Percentiles rank a stretch among this genome's conserved stretches.
phyloP scores from a whole-genome alignment of 2,797 vertebrate genomes.

The Phrynocephalus guinanensis region DNA sequence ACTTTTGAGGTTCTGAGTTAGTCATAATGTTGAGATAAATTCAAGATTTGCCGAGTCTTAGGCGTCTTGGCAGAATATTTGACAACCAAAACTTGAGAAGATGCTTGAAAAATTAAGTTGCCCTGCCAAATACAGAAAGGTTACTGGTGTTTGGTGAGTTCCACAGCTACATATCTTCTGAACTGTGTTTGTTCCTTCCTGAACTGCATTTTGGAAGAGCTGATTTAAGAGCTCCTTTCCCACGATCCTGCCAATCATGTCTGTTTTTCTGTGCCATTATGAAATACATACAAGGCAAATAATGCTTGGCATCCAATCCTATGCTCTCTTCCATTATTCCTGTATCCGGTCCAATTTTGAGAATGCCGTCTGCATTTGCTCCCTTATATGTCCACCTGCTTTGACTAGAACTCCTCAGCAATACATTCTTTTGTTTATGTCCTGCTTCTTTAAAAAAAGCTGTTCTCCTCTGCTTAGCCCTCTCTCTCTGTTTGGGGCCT shows the following conservation, averaged over 20 bases:
- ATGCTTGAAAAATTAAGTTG: too few relatives aligned
- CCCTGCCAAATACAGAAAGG: not conserved
- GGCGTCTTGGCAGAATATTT: too few relatives aligned
- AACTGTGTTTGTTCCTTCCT: not conserved
- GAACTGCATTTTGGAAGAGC: not conserved
- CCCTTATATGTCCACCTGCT: too few relatives aligned
- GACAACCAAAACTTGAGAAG: too few relatives aligned
- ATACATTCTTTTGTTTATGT: not conserved
- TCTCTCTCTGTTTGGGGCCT: not conserved
- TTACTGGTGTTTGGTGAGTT: not conserved
- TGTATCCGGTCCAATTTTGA: not conserved
- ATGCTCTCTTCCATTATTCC: not conserved
- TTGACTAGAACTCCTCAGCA: not conserved
- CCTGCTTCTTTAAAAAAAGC: not conserved
- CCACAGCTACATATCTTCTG: not conserved
- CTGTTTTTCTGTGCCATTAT: not conserved
- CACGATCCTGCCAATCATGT: not conserved
- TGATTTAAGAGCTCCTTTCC: not conserved
- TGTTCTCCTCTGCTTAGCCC: not conserved
- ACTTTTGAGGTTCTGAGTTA: too few relatives aligned
- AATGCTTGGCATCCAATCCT: not conserved
- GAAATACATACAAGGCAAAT: not conserved
- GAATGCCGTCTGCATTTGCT: not conserved
- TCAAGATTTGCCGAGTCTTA: too few relatives aligned
- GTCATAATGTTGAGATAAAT: too few relatives aligned